These are phyloP conservation scores for Carcina quercana DNA, from an alignment of 2,888 invertebrate genomes.

Conservation along the genomic window DNA sequence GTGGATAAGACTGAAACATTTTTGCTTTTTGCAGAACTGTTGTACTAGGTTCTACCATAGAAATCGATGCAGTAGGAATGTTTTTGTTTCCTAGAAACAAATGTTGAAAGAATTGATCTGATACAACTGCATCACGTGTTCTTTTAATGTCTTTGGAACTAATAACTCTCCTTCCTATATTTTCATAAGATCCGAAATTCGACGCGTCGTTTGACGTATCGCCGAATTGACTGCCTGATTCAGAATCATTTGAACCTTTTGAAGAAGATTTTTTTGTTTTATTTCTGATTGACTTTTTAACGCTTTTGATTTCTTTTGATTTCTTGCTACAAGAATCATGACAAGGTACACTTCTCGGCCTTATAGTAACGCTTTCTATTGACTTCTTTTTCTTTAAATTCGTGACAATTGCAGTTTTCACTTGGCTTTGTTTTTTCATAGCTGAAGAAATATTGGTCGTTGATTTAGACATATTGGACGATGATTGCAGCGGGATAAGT, in stretches of 20 bases:
- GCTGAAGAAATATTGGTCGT: slow-evolving; percentile 38
- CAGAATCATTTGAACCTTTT: slow-evolving; percentile 33
- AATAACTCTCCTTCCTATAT: slow-evolving; percentile 28
- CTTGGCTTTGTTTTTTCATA: slow-evolving; percentile 37
- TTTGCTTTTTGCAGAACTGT: slow-evolving; percentile 81
- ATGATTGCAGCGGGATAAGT: slow-evolving; percentile 27
- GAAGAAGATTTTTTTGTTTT: slow-evolving; percentile 30
- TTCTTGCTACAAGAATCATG: slow-evolving; percentile 54
- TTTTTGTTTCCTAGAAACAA: slow-evolving; percentile 75
- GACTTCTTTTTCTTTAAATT: slow-evolving; percentile 59
- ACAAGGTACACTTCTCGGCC: slow-evolving; percentile 49
- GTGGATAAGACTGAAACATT: slow-evolving; percentile 76
- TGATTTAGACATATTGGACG: slow-evolving; percentile 46
- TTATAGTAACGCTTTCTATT: slow-evolving; percentile 37
- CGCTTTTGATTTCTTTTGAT: slow-evolving; percentile 35
- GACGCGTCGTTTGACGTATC: slow-evolving; percentile 53
- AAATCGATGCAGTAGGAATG: slow-evolving; percentile 28
- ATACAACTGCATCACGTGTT: slow-evolving; percentile 74
- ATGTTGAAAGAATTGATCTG: slow-evolving; percentile 82
- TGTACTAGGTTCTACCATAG: slow-evolving; percentile 56
- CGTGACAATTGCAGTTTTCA: slow-evolving; percentile 54
- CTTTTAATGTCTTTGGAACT: slow-evolving; percentile 65
- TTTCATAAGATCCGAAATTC: slow-evolving; percentile 41
- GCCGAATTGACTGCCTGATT: slow-evolving; percentile 48
- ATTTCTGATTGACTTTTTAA: slow-evolving; percentile 33